Evolutionary conservation across 2,888 invertebrate species (phyloP), one percentile per base, ranked within the genome.

Genomic region (Calameuta pallipes): DNA sequence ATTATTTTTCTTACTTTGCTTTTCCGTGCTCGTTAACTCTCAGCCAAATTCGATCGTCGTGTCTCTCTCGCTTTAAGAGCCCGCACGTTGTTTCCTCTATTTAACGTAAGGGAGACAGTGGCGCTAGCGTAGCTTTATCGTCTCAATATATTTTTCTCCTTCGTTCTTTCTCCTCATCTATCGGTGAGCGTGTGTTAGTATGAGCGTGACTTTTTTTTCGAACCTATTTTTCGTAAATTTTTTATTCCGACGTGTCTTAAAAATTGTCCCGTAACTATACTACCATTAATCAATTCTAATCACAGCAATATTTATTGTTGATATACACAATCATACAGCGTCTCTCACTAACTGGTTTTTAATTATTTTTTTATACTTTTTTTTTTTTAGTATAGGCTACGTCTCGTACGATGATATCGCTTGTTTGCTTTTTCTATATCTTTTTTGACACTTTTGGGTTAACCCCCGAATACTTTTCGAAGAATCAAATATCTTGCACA

Each of bases 271-370:
- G 90, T 91, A 91, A 89, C 88, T 90, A 90, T 88, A 90, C 87
- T 89, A 87, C 89, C 89, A 89, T 83, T 87, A 90, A 90, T 90
- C 90, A 89, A 90, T 88, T 91, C 91, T 91, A 91, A 91, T 91
- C 91, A 91, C 91, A 91, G 91, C 91, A 91, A 91, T 90, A 91
- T 91, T 91, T 91, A 91, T 91, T 91, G 91, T 91, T 91, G 90
- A 91, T 91, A 91, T 91, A 91, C 90, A 91, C 89, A 90, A 91
- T 91, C 90, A 89, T 91, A 91, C 90, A 90, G 89, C 88, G 84
- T 90, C 88, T 90, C 89, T 90, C 90, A 90, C 89, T 90, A 90
- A 89, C 84, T 89, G 85, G 87, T 89, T 84, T 83, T 80, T 75
- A 79, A 75, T 70, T 73, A 83, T 78, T 79, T 81, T 85, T 83